These are phyloP conservation scores for Synanthedon tipuliformis DNA, from an alignment of 2,888 invertebrate species.

Conservation along the genomic window DNA sequence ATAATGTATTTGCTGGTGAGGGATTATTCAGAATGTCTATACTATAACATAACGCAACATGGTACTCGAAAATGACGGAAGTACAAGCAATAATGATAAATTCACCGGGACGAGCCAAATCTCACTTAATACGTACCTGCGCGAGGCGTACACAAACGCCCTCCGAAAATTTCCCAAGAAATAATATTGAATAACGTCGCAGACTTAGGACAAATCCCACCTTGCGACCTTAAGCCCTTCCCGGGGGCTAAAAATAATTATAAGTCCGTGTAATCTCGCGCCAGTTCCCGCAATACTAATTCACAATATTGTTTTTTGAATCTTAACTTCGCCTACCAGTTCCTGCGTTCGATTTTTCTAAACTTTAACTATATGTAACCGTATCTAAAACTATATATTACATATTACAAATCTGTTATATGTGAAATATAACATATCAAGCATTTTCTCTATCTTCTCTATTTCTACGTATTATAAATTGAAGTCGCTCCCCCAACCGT, in stretches of 20 bases:
- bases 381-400: no score
- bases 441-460: no score
- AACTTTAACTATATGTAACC: no score
- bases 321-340: no score
- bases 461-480: no score
- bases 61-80: background rate
- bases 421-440: no score
- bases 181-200: conserved; percentile 65
- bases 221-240: conserved; percentile 55
- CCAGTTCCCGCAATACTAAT: conserved; percentile 18
- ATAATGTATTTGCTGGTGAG: background rate
- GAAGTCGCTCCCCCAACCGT: no score
- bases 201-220: conserved; percentile 55
- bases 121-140: conserved; percentile 43
- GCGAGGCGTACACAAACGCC: conserved; percentile 23
- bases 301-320: conserved; percentile 23
- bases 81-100: conserved; percentile 15
- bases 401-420: no score
- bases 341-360: no score
- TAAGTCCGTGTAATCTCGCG: conserved; percentile 33
- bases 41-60: background rate
- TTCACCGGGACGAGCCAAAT: conserved; percentile 25
- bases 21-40: background rate
- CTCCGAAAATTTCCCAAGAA: conserved; percentile 30
- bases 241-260: conserved; percentile 52